Evolutionary conservation across 2,888 invertebrate genomes (phyloP), one percentile per base, ranked within the genome.

Genomic region (Hoplodrina ambigua): DNA sequence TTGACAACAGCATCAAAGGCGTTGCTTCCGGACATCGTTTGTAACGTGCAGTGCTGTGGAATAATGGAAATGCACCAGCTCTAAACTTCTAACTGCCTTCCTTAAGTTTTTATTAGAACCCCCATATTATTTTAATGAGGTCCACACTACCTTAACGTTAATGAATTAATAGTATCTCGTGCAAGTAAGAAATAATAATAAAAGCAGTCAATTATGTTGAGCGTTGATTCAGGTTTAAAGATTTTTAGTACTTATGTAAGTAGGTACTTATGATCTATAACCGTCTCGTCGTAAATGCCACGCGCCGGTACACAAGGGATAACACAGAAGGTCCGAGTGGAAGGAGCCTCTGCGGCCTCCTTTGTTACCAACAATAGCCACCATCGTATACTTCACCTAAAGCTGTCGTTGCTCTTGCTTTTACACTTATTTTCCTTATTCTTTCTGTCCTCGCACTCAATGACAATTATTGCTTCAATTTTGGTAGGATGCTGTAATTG

Each of bases 281-380:
- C 41, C 3, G 8, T 41, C 8, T 13, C 41, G 11, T 41, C 33
- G 7, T 33, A 5, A 33, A 33, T 33, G 7, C 7, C 7, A 7
- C 33, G 25, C 25, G 4, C 33, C 4, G 33, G 33, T 33, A 5
- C 33, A 33, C 7, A 33, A 41, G 19, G 52, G n/a, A 20, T 20
- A 49, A 71, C 20, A 73, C 37, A 73, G 19, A 19, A 49, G 46
- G 0, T 17, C 62, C 3, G 17, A 37, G 46, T 37, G 13, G 15
- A 75, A 10, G 11, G 41, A 41, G 41, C 41, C 41, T 41, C 41
- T 11, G 2, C 13, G 4, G 49, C 15, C 37, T 30, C 54, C 20
- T 75, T 66, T 75, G 54, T 66, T 7, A 8, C 67, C 19, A 8
- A 49, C 20, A 65, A 49, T 30, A 15, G 37, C 46, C 46, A 11